Evolutionary conservation across 2,113 vertebrate species (phyloP), one percentile per base, ranked within the genome.

Genomic region (Heteronetta atricapilla): DNA sequence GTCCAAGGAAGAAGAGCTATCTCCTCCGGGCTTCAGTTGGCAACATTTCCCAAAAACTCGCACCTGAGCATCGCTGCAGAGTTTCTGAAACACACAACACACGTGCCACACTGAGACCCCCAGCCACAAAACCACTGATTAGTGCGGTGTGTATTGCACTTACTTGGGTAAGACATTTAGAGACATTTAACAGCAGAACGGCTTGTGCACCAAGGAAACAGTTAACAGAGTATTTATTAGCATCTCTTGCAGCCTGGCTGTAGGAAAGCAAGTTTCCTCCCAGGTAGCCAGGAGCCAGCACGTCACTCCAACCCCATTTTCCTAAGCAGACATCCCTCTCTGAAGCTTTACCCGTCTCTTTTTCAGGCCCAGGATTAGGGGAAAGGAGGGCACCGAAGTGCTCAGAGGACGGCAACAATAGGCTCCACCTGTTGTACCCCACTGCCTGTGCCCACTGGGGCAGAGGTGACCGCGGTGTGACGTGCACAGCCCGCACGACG

Each of bases 1-100:
- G 92, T 99, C 99, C 97, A 99, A 97, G 87, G 99, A 99, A 74
- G 98, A 99, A 96, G 98, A 99, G 97, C 99, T 99, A 86, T 99
- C 99, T 87, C 99, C 98, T 89, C 98, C 99, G 3, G 99, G 98
- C 93, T 98, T 99, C 85, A 99, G 98, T 14, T 99, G 98, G 97
- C 99, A 99, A 88, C 98, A 99, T 77, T 99, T 99, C 64, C 99
- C 99, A 90, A 99, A 99, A 89, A 99, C 98, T 96, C 98, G 99
- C 78, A 98, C 98, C 95, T 99, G 99, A 82, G 98, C 98, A 84
- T 99, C 99, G 3, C 97, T 98, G 93, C 98, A 98, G 64, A 98
- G 97, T 96, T 98, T 99, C 99, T 99, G 97, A 82, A 94, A 95
- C 23, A 92, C 63, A 97, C 38, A 72, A 79, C 17, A 23, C 1